Evolutionary conservation across 2,113 vertebrate genomes (phyloP), one percentile per base, ranked within the genome.

Genomic region (Noctilio leporinus): DNA sequence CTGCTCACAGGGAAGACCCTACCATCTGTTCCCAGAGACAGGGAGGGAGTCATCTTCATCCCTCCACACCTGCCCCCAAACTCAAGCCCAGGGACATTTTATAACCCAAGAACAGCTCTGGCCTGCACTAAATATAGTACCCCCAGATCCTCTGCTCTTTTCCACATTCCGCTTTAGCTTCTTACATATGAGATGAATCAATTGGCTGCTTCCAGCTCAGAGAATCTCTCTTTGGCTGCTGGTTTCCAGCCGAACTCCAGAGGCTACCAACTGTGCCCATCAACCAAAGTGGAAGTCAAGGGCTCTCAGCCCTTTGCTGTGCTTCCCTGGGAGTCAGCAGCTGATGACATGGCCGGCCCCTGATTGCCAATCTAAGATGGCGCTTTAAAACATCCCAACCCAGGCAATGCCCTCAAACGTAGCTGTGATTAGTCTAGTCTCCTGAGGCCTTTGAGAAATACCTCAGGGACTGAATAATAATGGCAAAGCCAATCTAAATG

Each of bases 301-400:
- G 82, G 90, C 96, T 90, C 95, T 97, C 90, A 93, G 76, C 69
- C 93, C 8, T 0, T 86, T 0, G 6, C 75, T 17, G 75, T n/a
- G 53, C 57, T 59, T 80, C 72, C 76, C 89, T 67, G 57, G 87
- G 76, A 93, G 87, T 55, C 72, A 0, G 51, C 86, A 89, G 90
- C 93, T 95, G 95, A 97, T 96, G 93, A 93, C 89, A 94, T n/a
- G 28, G 89, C 92, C 76, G 78, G 93, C 76, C 94, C 57, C 92
- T 97, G 97, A 97, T 95, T 97, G 96, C 96, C 92, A 92, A 93
- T 95, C 87, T 93, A 90, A 90, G 92, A 92, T 16, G 80, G 87
- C 3, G 17, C 85, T 94, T 96, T 57, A 59, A 96, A 95, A 84
- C 82, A 92, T 89, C 81, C 86, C 94, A 43, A 81, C 67, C 77